A percentile compares a stretch with the other conserved stretches of the same genome.
Conservation (phyloP, 2,888 invertebrate species). For the Theretra japonica region DNA sequence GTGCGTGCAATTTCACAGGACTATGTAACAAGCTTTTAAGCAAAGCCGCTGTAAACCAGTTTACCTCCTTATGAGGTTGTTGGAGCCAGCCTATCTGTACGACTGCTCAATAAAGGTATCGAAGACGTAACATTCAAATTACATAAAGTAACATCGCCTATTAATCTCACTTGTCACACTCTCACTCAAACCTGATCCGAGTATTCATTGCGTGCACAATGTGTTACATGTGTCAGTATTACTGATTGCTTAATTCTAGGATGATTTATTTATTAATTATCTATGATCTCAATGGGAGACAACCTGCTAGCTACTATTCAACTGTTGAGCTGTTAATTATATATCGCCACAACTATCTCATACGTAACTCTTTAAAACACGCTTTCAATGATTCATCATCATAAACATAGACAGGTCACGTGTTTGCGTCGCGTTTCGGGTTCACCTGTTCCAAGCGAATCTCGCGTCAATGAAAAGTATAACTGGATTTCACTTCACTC, state of each 20-base stretch:
- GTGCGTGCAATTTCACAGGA: neutral
- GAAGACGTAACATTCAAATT: slow-evolving; percentile 18
- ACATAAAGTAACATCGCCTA: slow-evolving; percentile 5
- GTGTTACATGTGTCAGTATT: neutral
- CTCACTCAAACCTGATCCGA: slow-evolving; percentile 11
- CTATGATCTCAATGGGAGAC: neutral
- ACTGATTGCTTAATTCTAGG: slow-evolving; percentile 8
- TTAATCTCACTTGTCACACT: slow-evolving; percentile 17
- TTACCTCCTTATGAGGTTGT: neutral
- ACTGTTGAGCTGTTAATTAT: too few species aligned
- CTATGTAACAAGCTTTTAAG: neutral
- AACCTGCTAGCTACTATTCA: neutral
- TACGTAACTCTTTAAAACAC: too few species aligned
- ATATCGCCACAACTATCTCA: too few species aligned
- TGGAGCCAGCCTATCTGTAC: neutral
- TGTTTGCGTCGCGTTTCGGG: too few species aligned
- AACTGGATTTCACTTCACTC: too few species aligned
- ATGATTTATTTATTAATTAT: slow-evolving; percentile 4
- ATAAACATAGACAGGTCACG: too few species aligned
- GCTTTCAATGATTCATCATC: too few species aligned
- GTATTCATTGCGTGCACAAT: slow-evolving; percentile 15
- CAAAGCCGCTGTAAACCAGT: neutral
- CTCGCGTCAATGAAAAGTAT: too few species aligned
- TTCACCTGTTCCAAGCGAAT: too few species aligned
- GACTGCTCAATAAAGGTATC: neutral